These are phyloP conservation scores for Leptinotarsa rubiginosa DNA, from an alignment of 2,888 invertebrate genomes.

Conservation along the genomic window DNA sequence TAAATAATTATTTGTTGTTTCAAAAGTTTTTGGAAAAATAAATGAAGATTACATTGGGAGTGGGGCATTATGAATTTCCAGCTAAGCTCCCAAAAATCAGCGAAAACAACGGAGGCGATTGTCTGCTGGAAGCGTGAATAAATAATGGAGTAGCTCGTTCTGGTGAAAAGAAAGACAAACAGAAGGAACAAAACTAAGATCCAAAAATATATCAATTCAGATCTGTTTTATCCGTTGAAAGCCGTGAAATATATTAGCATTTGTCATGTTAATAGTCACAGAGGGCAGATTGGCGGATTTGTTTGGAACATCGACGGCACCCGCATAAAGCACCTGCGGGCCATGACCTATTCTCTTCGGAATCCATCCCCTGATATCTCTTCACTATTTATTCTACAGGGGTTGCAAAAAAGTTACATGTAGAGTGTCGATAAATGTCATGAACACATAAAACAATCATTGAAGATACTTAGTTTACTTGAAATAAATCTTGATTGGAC, in stretches of 20 bases:
- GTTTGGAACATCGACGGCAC: constrained; percentile 57
- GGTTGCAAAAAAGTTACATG: not conserved
- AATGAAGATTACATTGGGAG: not conserved
- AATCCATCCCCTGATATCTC: not conserved
- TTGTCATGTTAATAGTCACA: constrained; percentile 67
- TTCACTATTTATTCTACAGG: not conserved
- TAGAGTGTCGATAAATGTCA: no score
- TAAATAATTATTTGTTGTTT: no score
- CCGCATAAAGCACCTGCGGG: constrained; percentile 61
- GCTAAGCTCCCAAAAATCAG: not conserved
- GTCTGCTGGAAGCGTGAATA: constrained; percentile 32
- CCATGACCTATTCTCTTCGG: constrained; percentile 26
- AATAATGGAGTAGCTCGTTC: constrained; percentile 51
- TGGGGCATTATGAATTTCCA: not conserved
- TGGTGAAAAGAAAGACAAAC: constrained; percentile 54
- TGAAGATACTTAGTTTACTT: no score
- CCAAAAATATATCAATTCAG: constrained; percentile 63
- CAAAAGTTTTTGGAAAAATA: not conserved
- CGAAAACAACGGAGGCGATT: not conserved
- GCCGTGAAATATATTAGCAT: constrained; percentile 67
- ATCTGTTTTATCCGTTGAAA: constrained; percentile 64
- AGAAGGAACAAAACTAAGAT: constrained; percentile 56
- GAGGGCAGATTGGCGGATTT: constrained; percentile 65
- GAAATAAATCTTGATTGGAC: no score
- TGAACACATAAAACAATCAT: no score